phyloP scores from a whole-genome alignment of 1,140 invertebrate genomes.

The Micrasema longulum region DNA sequence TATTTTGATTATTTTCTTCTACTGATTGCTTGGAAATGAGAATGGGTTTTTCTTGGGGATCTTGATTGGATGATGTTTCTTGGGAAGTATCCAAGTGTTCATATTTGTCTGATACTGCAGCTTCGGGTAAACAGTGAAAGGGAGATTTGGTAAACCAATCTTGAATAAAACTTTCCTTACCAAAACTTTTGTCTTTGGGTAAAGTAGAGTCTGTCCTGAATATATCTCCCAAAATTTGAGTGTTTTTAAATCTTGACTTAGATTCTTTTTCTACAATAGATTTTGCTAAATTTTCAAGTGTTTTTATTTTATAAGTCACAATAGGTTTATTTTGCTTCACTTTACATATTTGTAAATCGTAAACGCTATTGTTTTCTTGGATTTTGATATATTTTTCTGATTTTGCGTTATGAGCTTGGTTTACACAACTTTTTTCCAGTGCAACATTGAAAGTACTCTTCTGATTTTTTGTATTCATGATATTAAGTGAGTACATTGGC shows the following conservation, averaged over 20 bases:
- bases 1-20: neutral
- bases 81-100: neutral
- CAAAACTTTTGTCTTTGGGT: neutral
- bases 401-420: too few relatives aligned
- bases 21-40: neutral
- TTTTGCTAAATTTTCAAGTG: too few relatives aligned
- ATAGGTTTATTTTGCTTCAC: too few relatives aligned
- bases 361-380: too few relatives aligned
- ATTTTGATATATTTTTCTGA: too few relatives aligned
- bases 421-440: too few relatives aligned
- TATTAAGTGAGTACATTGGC: neutral
- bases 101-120: constrained; percentile 7
- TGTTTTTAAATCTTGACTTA: too few relatives aligned
- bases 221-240: too few relatives aligned
- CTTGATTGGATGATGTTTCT: neutral
- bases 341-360: too few relatives aligned
- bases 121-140: constrained; percentile 7
- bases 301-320: too few relatives aligned
- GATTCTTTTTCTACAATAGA: too few relatives aligned
- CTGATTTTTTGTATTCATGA: neutral
- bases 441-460: too few relatives aligned
- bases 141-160: constrained; percentile 24
- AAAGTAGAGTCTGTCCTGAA: neutral
- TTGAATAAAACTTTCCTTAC: constrained; percentile 14
- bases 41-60: neutral